Evolutionary conservation across 2,113 vertebrate species (phyloP).

Genomic region (Paradoxurus hermaphroditus): DNA sequence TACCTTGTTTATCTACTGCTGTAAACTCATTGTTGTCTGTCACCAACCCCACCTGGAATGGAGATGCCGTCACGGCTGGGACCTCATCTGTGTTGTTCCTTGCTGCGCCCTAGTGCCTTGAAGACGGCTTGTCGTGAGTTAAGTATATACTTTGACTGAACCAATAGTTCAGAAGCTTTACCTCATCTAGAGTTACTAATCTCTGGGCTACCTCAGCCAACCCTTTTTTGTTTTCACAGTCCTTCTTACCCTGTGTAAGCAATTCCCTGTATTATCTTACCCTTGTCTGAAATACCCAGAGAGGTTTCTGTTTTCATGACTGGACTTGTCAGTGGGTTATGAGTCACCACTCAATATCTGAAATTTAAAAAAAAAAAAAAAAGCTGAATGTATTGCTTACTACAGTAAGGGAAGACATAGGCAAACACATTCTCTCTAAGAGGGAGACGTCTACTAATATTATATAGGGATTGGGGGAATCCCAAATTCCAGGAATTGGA

Average conservation of each 20-base stretch:
- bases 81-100: not conserved
- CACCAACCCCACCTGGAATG: not conserved
- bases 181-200: not conserved
- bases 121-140: not conserved
- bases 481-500: not conserved
- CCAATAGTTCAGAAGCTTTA: not conserved
- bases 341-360: not conserved
- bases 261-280: not conserved
- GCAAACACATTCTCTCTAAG: not conserved
- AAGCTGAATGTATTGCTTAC: not conserved
- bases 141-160: not conserved
- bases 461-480: not conserved
- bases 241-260: not conserved
- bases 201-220: not conserved
- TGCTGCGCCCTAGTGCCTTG: not conserved
- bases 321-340: not conserved
- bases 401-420: not conserved
- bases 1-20: not conserved
- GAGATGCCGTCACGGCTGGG: not conserved
- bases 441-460: not conserved
- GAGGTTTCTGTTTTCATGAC: not conserved
- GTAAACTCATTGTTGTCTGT: not conserved
- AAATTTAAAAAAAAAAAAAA: not conserved
- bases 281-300: not conserved
- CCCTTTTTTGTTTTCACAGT: not conserved